Percentiles rank a stretch among this genome's conserved stretches.
phyloP scores from a whole-genome alignment of 1,140 invertebrate genomes.

The Dreissena rostriformis region DNA sequence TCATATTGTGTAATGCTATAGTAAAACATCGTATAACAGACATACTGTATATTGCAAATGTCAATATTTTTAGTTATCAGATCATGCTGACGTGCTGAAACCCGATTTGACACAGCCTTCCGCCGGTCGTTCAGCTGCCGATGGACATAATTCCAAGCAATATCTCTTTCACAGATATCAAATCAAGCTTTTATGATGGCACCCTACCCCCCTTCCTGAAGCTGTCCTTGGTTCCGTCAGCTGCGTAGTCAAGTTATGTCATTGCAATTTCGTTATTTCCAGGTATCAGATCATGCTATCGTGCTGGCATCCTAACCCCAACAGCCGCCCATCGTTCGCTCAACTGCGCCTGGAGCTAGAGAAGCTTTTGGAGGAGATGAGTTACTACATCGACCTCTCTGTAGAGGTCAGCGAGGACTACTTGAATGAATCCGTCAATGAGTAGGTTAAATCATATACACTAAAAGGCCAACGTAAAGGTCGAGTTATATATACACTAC shows the following conservation, averaged over 20 bases:
- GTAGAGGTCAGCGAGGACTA: constrained; percentile 66
- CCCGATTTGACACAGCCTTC: constrained; percentile 87
- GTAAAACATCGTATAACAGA: no score
- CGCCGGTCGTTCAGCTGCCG: constrained; percentile 89
- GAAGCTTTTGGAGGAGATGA: constrained; percentile 66
- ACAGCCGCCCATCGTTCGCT: constrained; percentile 88
- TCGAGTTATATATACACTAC: background rate
- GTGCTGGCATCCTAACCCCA: constrained; percentile 92
- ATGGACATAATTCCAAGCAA: no score
- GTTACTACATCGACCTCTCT: constrained; percentile 74
- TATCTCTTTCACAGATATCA: no score
- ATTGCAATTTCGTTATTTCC: background rate
- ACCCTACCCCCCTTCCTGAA: no score
- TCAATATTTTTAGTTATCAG: constrained; percentile 82
- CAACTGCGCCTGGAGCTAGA: constrained; percentile 89
- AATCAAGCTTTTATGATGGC: no score
- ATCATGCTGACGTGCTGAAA: constrained; percentile 94
- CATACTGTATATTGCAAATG: no score
- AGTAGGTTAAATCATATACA: constrained; percentile 35
- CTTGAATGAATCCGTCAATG: constrained; percentile 58
- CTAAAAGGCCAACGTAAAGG: background rate
- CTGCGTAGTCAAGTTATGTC: no score
- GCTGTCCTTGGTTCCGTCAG: no score
- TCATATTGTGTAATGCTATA: no score
- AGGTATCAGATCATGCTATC: constrained; percentile 88